Evolutionary conservation across 2,797 vertebrate genomes (phyloP).

Genomic region (Schizopygopsis malacanthus): DNA sequence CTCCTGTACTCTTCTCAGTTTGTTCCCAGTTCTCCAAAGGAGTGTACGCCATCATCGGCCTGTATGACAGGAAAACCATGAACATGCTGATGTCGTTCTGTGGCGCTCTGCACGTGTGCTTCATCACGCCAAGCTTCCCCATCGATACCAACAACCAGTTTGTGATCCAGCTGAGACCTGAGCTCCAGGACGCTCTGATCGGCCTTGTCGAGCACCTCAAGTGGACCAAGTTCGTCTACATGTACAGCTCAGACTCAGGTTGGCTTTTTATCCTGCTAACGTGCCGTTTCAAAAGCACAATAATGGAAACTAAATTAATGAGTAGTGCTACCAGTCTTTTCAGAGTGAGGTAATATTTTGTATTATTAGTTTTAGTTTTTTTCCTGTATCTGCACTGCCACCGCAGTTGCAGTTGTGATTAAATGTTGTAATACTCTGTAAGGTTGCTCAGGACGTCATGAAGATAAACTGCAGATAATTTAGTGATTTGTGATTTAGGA

Average conservation of each 20-base stretch:
- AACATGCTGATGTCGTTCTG: conserved; percentile 83
- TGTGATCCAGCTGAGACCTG: conserved; percentile 92
- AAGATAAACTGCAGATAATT: conserved; percentile 16
- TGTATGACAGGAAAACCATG: conserved; percentile 93
- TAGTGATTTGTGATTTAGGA: conserved; percentile 46
- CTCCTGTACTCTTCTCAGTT: conserved; percentile 75
- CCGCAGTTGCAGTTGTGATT: background rate
- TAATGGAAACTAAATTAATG: background rate
- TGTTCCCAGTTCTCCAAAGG: conserved; percentile 98
- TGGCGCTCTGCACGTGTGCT: conserved; percentile 94
- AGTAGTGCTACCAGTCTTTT: background rate
- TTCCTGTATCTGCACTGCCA: background rate
- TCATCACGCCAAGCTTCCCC: conserved; percentile 93
- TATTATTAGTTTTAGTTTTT: background rate
- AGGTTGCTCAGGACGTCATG: conserved; percentile 11
- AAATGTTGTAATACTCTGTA: conserved; percentile 12
- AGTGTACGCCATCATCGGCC: conserved; percentile 96
- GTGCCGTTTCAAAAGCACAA: background rate
- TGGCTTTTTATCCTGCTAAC: conserved; percentile 58
- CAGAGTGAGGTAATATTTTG: conserved; percentile 24
- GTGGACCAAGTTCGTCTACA: conserved; percentile 95
- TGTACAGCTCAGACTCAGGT: conserved; percentile 95
- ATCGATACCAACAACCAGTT: conserved; percentile 97
- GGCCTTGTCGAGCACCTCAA: conserved; percentile 89
- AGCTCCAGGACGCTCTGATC: conserved; percentile 93